Percentiles rank a stretch among this genome's conserved stretches.
These are phyloP conservation scores for Crenichthys baileyi DNA, from an alignment of 2,797 vertebrate species.

Conservation along the genomic window DNA sequence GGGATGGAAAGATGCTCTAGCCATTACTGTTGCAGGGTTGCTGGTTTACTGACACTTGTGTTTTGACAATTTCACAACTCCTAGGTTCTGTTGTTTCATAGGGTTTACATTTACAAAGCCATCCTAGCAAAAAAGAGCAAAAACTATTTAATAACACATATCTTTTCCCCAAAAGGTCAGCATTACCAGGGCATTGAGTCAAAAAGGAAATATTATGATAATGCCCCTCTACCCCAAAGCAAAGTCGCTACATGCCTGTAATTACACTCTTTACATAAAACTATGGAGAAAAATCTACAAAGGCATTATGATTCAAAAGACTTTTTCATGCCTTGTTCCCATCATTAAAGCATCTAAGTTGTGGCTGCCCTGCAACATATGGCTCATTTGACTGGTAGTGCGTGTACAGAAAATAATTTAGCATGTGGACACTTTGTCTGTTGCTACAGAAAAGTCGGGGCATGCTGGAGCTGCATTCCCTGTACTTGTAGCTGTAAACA, in stretches of 20 bases:
- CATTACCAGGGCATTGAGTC: constrained; percentile 69
- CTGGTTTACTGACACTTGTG: constrained; percentile 25
- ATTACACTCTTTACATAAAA: constrained; percentile 44
- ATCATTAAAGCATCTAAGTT: constrained; percentile 31
- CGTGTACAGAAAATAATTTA: constrained; percentile 17
- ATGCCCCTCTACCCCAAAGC: constrained; percentile 37
- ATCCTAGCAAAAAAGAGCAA: constrained; percentile 29
- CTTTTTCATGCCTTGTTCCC: constrained; percentile 30
- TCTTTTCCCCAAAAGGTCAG: constrained; percentile 67
- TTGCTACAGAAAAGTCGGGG: constrained; percentile 10
- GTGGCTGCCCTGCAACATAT: constrained; percentile 19
- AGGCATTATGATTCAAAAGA: constrained; percentile 22
- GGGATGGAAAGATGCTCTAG: constrained; percentile 19
- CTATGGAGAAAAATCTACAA: constrained; percentile 24
- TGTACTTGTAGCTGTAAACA: constrained; percentile 17
- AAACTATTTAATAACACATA: constrained; percentile 49
- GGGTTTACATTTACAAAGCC: constrained; percentile 51
- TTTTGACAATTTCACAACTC: constrained; percentile 23
- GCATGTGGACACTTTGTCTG: not conserved
- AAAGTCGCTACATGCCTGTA: constrained; percentile 44
- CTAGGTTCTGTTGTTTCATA: not conserved
- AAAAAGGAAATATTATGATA: constrained; percentile 74
- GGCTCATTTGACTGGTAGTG: constrained; percentile 7
- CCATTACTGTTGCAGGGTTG: constrained; percentile 21
- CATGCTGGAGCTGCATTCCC: constrained; percentile 19